phyloP scores from a whole-genome alignment of 2,113 vertebrate species.

The Chrysochloris asiatica region DNA sequence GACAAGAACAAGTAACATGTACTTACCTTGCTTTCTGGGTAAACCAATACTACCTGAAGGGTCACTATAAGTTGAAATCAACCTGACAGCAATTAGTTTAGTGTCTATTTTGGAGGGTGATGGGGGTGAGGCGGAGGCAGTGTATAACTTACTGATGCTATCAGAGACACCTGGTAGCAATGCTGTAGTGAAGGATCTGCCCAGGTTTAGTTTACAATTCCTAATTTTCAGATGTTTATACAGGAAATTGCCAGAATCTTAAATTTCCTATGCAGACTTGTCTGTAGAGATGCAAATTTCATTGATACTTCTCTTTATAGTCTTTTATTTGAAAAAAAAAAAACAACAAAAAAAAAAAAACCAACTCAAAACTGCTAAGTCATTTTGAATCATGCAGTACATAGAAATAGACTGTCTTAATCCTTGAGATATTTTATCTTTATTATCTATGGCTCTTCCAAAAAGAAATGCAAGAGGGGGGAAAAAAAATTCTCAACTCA shows the following conservation, averaged over 20 bases:
- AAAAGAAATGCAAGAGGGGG: neutral
- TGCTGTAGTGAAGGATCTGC: neutral
- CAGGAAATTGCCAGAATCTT: slow-evolving; percentile 57
- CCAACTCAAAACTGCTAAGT: slow-evolving; percentile 41
- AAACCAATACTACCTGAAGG: neutral
- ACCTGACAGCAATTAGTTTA: no score
- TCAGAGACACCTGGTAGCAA: slow-evolving; percentile 22
- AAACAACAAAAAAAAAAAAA: no score
- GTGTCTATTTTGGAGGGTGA: no score
- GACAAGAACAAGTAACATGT: neutral
- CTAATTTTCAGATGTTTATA: slow-evolving; percentile 61
- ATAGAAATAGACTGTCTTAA: slow-evolving; percentile 35
- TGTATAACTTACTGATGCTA: neutral
- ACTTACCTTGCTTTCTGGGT: neutral
- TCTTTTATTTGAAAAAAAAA: slow-evolving; percentile 50
- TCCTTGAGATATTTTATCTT: slow-evolving; percentile 53
- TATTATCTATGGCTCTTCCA: slow-evolving; percentile 2
- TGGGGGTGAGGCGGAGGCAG: no score
- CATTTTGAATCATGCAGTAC: slow-evolving; percentile 54
- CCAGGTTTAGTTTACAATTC: slow-evolving; percentile 18
- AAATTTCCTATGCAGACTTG: slow-evolving; percentile 53
- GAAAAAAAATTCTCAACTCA: neutral
- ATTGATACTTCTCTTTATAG: slow-evolving; percentile 25
- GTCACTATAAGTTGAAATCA: no score
- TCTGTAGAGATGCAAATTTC: slow-evolving; percentile 59